These are phyloP conservation scores for Cydia splendana DNA, from an alignment of 1,140 invertebrate species.

Conservation along the genomic window DNA sequence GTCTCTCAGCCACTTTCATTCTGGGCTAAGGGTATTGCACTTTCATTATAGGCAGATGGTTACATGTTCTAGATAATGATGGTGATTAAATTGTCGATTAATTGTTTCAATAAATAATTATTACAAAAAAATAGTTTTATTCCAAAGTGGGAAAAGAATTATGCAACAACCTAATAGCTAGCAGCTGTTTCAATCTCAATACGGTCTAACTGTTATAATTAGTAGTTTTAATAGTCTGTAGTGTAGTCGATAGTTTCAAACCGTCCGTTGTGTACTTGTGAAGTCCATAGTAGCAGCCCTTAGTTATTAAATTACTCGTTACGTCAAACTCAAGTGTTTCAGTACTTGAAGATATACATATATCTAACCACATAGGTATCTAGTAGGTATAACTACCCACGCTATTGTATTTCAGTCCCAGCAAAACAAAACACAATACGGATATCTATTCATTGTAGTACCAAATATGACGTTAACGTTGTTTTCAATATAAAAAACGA, in stretches of 20 bases:
- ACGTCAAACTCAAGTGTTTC: background rate
- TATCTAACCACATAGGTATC: too few relatives aligned
- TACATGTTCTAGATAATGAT: too few relatives aligned
- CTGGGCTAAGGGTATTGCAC: too few relatives aligned
- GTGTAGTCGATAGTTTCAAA: background rate
- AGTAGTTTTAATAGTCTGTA: background rate
- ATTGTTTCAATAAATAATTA: too few relatives aligned
- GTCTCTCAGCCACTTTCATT: too few relatives aligned
- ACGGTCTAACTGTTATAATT: background rate
- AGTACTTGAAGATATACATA: background rate
- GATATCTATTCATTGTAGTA: background rate
- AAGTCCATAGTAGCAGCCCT: background rate
- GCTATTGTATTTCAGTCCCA: background rate
- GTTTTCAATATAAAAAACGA: slow-evolving; percentile 42
- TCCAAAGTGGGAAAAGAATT: too few relatives aligned
- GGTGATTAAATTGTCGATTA: too few relatives aligned
- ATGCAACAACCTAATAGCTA: too few relatives aligned
- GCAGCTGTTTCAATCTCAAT: background rate
- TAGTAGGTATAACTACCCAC: too few relatives aligned
- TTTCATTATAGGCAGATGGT: too few relatives aligned
- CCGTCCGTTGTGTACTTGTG: background rate
- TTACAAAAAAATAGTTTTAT: too few relatives aligned
- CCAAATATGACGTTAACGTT: slow-evolving; percentile 29
- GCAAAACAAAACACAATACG: background rate
- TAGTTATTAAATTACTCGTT: background rate